These are phyloP conservation scores for Drosophila trapezifrons DNA, from an alignment of 1,140 invertebrate species.

Conservation along the genomic window DNA sequence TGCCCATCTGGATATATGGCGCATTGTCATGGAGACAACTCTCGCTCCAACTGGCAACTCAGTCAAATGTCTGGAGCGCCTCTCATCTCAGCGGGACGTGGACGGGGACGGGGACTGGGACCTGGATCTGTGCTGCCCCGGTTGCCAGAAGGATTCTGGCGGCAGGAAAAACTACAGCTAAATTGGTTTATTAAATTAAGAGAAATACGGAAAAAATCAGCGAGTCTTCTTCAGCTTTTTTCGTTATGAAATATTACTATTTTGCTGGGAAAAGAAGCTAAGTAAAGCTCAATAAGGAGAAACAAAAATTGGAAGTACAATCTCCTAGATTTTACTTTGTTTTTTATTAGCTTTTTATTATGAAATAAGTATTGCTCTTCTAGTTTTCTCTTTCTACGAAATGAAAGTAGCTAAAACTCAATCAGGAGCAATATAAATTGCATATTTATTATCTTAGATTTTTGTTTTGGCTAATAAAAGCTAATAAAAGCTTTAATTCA, in stretches of 20 bases:
- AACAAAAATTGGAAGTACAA: too few relatives aligned
- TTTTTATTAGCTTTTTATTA: background rate
- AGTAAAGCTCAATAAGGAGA: too few relatives aligned
- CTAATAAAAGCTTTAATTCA: background rate
- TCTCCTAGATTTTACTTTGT: too few relatives aligned
- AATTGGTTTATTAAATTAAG: constrained; percentile 6
- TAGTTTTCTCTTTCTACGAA: background rate
- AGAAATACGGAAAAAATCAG: background rate
- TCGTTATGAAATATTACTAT: background rate
- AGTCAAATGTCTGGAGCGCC: constrained; percentile 45
- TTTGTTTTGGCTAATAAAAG: background rate
- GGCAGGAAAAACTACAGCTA: background rate
- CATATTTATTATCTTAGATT: too few relatives aligned
- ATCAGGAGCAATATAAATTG: too few relatives aligned
- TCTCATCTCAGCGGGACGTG: constrained; percentile 7
- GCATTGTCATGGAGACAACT: constrained; percentile 49
- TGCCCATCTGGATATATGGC: constrained; percentile 21
- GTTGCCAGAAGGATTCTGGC: background rate
- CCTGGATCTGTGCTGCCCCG: background rate
- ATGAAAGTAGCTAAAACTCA: background rate
- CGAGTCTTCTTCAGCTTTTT: background rate
- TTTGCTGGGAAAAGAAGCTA: too few relatives aligned
- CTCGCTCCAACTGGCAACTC: constrained; percentile 48
- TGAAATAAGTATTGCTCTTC: background rate
- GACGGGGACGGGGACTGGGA: background rate